phyloP scores from a whole-genome alignment of 2,888 invertebrate genomes.

The Agonopterix alstromeriana region DNA sequence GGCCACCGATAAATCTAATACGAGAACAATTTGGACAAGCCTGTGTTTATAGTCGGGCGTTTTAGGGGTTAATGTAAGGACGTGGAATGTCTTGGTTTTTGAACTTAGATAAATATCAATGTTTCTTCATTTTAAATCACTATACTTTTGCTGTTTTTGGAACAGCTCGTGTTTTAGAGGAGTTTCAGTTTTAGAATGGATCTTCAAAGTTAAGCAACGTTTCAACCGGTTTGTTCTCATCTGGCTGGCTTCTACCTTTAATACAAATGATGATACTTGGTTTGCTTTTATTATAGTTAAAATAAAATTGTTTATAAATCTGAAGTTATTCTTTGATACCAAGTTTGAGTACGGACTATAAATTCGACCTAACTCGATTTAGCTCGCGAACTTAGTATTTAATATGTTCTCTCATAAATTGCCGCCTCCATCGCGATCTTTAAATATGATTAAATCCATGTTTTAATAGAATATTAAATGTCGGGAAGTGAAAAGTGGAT shows the following conservation, averaged over 20 bases:
- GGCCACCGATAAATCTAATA: slow-evolving; percentile 64
- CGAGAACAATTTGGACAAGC: slow-evolving; percentile 50
- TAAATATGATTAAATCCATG: slow-evolving; percentile 9
- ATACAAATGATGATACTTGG: too few species aligned
- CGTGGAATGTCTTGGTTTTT: too few species aligned
- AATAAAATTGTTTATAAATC: not conserved
- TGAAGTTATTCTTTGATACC: not conserved
- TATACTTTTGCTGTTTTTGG: too few species aligned
- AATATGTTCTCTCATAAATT: slow-evolving; percentile 15
- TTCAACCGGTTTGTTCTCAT: too few species aligned
- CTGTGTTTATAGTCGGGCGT: slow-evolving; percentile 2
- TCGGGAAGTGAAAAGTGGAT: too few species aligned
- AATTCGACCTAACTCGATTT: slow-evolving; percentile 1
- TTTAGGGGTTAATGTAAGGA: not conserved
- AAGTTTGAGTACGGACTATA: not conserved
- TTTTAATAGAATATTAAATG: slow-evolving; percentile 14
- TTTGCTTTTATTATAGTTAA: too few species aligned
- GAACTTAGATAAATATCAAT: too few species aligned
- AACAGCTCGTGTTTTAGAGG: too few species aligned
- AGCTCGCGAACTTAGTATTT: slow-evolving; percentile 5
- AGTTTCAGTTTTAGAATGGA: too few species aligned
- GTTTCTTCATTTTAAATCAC: too few species aligned
- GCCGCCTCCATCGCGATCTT: slow-evolving; percentile 3
- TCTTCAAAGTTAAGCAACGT: too few species aligned
- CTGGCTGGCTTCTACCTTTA: too few species aligned